A percentile compares a stretch with the other conserved stretches of the same genome.
These are phyloP conservation scores for Protomyctophum bolini DNA, from an alignment of 2,113 vertebrate species.

Conservation along the genomic window DNA sequence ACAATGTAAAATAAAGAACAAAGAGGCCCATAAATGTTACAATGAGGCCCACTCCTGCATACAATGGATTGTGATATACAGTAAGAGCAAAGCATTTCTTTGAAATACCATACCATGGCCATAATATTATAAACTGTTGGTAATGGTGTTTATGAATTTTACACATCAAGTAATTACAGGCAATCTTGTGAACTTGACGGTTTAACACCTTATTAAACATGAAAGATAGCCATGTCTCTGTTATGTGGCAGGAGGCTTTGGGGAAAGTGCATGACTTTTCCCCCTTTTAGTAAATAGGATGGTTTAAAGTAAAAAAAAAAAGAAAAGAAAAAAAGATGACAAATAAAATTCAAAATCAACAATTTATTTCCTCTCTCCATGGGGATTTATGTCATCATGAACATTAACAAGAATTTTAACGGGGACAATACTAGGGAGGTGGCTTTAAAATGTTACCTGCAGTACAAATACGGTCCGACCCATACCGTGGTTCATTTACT, in stretches of 20 bases:
- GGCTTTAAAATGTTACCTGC: constrained; percentile 51
- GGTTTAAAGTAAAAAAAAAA: background rate
- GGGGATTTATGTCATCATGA: constrained; percentile 61
- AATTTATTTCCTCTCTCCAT: constrained; percentile 74
- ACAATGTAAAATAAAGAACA: constrained; percentile 54
- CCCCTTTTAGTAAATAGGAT: background rate
- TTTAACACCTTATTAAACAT: constrained; percentile 67
- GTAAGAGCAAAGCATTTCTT: constrained; percentile 12
- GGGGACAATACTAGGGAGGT: constrained; percentile 60
- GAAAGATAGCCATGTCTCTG: constrained; percentile 48
- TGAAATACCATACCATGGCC: constrained; percentile 6
- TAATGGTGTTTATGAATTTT: constrained; percentile 38
- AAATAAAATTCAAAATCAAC: constrained; percentile 60
- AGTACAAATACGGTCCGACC: constrained; percentile 42
- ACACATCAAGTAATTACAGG: constrained; percentile 57
- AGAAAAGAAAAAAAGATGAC: background rate
- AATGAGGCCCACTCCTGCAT: constrained; percentile 14
- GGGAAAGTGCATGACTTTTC: constrained; percentile 5
- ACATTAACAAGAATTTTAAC: constrained; percentile 72
- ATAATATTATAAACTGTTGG: constrained; percentile 23
- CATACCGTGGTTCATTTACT: constrained; percentile 51
- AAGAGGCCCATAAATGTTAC: constrained; percentile 62
- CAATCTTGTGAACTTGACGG: constrained; percentile 69
- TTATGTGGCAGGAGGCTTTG: background rate
- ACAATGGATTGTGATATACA: constrained; percentile 40